Evolutionary conservation across 2,113 vertebrate genomes (phyloP), one percentile per base, ranked within the genome.

Genomic region (Tupaia chinensis): DNA sequence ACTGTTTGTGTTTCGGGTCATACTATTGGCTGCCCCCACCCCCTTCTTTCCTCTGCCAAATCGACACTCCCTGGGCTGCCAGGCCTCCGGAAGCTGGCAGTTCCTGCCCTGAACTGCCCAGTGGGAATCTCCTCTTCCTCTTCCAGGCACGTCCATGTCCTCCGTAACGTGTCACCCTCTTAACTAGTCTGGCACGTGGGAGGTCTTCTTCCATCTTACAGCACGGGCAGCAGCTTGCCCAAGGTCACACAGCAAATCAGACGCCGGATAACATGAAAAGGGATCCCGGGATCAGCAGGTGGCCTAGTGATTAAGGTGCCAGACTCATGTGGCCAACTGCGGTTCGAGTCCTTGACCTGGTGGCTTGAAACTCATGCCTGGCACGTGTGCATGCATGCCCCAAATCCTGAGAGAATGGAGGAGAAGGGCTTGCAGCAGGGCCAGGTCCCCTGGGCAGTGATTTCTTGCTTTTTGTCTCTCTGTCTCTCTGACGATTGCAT

Each of bases 1-100:
- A 93, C 89, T 97, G 97, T 97, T 98, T 98, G 97, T 93, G 96
- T 97, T 97, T 97, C 97, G 63, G 97, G 96, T 97, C 95, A 96
- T 0, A 15, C 85, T 76, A 63, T 81, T 74, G 17, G 80, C 94
- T 80, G 93, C 54, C 93, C 85, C 95, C 87, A 58, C 93, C 89
- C 84, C 58, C n/a, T 94, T 84, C 95, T 92, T 94, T 53, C 86
- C 83, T 85, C 80, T 86, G 96, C 91, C 94, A 97, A 92, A 82
- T 29, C 89, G 93, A 93, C 89, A 87, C 89, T 82, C 65, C 60
- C 95, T 9, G 9, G 95, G 80, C 54, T 44, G 94, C 76, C 84
- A 68, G 87, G 56, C 69, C 90, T 94, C 32, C 56, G 88, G 90
- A 91, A 95, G 68, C 53, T 29, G 74, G 77, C 65, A 22, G 44